Evolutionary conservation across 2,797 vertebrate species (phyloP).

Genomic region (Labroides dimidiatus): DNA sequence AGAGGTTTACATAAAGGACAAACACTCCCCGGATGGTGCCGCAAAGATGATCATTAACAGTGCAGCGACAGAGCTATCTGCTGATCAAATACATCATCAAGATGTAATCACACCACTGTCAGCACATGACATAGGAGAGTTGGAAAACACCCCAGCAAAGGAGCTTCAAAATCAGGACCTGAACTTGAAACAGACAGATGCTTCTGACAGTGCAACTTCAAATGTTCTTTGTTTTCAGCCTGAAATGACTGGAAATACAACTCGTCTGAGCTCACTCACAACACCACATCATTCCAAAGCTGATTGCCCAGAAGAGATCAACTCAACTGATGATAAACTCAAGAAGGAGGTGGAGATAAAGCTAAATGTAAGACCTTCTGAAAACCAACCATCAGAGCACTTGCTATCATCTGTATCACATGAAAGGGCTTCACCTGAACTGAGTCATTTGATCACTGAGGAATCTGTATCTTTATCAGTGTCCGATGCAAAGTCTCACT

Average conservation of each 20-base stretch:
- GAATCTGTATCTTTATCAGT: slow-evolving; percentile 55
- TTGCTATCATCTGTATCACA: slow-evolving; percentile 49
- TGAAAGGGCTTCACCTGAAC: slow-evolving; percentile 51
- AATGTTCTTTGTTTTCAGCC: slow-evolving; percentile 22
- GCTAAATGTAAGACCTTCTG: slow-evolving; percentile 3
- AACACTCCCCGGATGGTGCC: slow-evolving; percentile 1
- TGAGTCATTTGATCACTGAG: slow-evolving; percentile 40
- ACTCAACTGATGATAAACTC: slow-evolving; percentile 24
- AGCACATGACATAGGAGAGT: slow-evolving; percentile 1
- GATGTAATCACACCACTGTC: not conserved
- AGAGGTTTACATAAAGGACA: slow-evolving; percentile 36
- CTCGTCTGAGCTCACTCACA: slow-evolving; percentile 20
- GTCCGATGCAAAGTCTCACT: slow-evolving; percentile 28
- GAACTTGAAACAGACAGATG: slow-evolving; percentile 17
- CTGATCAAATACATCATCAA: slow-evolving; percentile 21
- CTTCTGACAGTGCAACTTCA: slow-evolving; percentile 16
- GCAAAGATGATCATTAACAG: slow-evolving; percentile 10
- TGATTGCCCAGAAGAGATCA: slow-evolving; percentile 22
- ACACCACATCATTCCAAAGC: slow-evolving; percentile 25
- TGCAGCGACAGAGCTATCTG: not conserved
- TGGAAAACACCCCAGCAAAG: slow-evolving; percentile 17
- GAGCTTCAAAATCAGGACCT: slow-evolving; percentile 6
- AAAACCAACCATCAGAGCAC: slow-evolving; percentile 34
- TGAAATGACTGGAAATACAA: slow-evolving; percentile 14
- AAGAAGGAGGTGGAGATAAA: slow-evolving; percentile 28